phyloP scores from a whole-genome alignment of 2,888 invertebrate species.

The Cantharis rustica region DNA sequence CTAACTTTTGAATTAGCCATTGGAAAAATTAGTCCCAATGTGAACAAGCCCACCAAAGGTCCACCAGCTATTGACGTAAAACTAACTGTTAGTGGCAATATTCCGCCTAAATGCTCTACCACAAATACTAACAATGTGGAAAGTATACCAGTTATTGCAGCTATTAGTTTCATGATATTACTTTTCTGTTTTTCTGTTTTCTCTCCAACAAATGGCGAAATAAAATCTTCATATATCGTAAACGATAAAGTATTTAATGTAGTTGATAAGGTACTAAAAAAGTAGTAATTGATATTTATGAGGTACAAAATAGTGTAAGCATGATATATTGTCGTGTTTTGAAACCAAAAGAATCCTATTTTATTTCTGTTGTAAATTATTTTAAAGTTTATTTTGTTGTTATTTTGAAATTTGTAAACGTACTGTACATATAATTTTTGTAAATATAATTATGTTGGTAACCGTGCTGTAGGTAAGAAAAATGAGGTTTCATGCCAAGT shows the following conservation, averaged over 20 bases:
- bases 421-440: no score
- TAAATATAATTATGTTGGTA: no score
- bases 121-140: constrained; percentile 74
- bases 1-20: constrained; percentile 64
- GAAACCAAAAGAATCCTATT: no score
- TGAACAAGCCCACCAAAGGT: constrained; percentile 67
- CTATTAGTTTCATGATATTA: constrained; percentile 62
- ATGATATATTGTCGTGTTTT: no score
- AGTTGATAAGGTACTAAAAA: constrained; percentile 68
- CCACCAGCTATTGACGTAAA: constrained; percentile 68
- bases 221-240: constrained; percentile 69
- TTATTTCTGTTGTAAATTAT: no score
- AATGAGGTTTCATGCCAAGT: no score
- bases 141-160: constrained; percentile 62
- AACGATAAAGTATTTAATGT: constrained; percentile 67
- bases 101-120: constrained; percentile 67
- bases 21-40: constrained; percentile 68
- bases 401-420: no score
- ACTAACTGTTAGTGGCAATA: constrained; percentile 67
- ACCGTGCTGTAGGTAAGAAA: no score
- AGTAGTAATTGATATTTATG: background rate
- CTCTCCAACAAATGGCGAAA: constrained; percentile 59
- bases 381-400: no score
- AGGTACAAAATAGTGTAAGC: background rate
- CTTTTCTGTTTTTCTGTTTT: constrained; percentile 61